Conservation (phyloP, 2,113 vertebrate genomes). For the Crotalus viridis region DNA sequence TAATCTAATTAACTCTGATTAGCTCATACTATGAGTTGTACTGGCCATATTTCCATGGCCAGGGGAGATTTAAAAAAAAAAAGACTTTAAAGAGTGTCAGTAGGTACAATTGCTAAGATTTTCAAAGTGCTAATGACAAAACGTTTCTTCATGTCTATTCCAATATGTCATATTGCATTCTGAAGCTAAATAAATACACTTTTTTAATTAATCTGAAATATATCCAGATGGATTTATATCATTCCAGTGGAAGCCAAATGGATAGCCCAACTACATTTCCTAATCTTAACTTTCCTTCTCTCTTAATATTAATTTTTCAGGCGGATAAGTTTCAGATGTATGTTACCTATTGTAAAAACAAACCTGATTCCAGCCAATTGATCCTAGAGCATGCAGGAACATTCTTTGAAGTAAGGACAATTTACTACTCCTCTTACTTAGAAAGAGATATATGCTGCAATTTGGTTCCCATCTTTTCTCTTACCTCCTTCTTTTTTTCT, state of each 20-base stretch:
- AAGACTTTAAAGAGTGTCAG: not conserved
- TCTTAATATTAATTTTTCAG: slow-evolving; percentile 73
- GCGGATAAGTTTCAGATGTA: slow-evolving; percentile 99
- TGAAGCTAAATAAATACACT: not conserved
- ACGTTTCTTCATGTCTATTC: not conserved
- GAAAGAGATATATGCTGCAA: not conserved
- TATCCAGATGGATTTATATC: slow-evolving; percentile 1
- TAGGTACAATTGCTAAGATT: not conserved
- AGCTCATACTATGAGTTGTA: not conserved
- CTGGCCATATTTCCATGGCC: not conserved
- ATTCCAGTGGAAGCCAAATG: slow-evolving; percentile 37
- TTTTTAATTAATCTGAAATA: slow-evolving; percentile 28
- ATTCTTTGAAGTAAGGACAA: slow-evolving; percentile 93
- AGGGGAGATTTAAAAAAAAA: not conserved
- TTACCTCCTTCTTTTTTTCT: not conserved
- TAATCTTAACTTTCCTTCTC: slow-evolving; percentile 42
- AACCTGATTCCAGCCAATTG: slow-evolving; percentile 96
- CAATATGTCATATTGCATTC: not conserved
- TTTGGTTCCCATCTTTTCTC: not conserved
- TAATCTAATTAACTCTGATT: not conserved
- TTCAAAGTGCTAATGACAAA: not conserved
- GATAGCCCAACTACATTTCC: not conserved
- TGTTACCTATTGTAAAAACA: slow-evolving; percentile 98
- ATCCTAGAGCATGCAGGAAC: slow-evolving; percentile 92
- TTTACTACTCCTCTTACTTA: slow-evolving; percentile 20